Evolutionary conservation across 2,797 vertebrate species (phyloP).

Genomic region (Ciconia nigra): DNA sequence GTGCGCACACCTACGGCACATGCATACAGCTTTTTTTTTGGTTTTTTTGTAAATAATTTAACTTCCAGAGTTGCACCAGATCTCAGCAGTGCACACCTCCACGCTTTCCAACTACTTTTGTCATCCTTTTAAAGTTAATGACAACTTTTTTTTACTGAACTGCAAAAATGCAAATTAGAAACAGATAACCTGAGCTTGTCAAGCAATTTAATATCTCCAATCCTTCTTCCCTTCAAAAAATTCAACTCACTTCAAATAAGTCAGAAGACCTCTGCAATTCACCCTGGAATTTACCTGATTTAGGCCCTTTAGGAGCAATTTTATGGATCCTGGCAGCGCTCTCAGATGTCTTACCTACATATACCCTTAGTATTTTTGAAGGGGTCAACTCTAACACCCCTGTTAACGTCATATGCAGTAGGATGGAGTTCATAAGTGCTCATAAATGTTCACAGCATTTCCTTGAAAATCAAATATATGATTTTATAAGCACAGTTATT

Average conservation of each 20-base stretch:
- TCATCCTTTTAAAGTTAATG: neutral
- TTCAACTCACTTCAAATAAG: neutral
- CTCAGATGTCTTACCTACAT: neutral
- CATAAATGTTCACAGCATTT: neutral
- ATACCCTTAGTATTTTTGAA: neutral
- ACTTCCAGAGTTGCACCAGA: neutral
- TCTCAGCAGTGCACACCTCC: neutral
- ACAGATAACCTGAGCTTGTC: neutral
- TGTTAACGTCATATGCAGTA: accelerated
- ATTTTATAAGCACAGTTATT: neutral
- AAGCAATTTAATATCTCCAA: neutral
- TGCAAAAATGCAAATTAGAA: neutral
- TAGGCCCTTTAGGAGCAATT: neutral
- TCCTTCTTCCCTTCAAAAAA: neutral
- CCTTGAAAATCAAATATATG: neutral
- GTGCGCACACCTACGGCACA: neutral
- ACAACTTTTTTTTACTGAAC: neutral
- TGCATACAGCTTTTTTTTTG: neutral
- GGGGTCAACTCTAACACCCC: neutral
- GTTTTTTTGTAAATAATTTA: neutral
- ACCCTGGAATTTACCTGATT: neutral
- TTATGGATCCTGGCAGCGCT: neutral
- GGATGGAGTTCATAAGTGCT: neutral
- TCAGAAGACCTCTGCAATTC: neutral
- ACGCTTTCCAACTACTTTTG: neutral